Evolutionary conservation across 2,797 vertebrate species (phyloP).

Genomic region (Hippopotamyrus pictus): DNA sequence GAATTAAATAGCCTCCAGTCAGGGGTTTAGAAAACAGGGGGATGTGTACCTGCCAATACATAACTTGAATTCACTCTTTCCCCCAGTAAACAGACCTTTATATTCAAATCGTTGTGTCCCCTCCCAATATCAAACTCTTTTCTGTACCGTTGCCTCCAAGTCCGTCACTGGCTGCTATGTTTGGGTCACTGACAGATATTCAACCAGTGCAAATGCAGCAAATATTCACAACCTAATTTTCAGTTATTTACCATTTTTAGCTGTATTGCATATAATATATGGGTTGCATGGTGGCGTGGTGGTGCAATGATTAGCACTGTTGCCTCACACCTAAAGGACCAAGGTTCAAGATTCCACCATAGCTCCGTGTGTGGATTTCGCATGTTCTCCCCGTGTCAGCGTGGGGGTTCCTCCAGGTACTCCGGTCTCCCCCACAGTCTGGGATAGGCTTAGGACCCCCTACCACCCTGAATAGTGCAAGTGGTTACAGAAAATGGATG

Average conservation of each 20-base stretch:
- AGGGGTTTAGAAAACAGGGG: not conserved
- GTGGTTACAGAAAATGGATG: not conserved
- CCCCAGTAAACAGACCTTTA: not conserved
- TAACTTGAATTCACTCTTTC: not conserved
- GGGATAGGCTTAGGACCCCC: not conserved
- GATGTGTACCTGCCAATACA: not conserved
- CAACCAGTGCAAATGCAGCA: not conserved
- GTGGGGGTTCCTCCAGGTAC: not conserved
- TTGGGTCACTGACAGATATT: not conserved
- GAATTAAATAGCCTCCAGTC: not conserved
- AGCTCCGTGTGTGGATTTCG: not conserved
- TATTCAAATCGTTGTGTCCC: not conserved
- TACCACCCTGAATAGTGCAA: not conserved
- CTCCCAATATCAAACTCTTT: not conserved
- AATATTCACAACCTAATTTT: not conserved
- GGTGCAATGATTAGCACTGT: not conserved
- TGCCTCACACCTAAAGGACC: not conserved
- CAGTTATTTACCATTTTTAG: not conserved
- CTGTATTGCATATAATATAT: not conserved
- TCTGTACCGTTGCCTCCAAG: not conserved
- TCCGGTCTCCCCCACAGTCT: not conserved
- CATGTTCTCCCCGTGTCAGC: not conserved
- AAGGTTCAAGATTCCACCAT: not conserved
- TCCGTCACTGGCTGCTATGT: not conserved
- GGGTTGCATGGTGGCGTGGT: not conserved